Evolutionary conservation across 2,888 invertebrate species (phyloP), one percentile per base, ranked within the genome.

Genomic region (Coremacera marginata): DNA sequence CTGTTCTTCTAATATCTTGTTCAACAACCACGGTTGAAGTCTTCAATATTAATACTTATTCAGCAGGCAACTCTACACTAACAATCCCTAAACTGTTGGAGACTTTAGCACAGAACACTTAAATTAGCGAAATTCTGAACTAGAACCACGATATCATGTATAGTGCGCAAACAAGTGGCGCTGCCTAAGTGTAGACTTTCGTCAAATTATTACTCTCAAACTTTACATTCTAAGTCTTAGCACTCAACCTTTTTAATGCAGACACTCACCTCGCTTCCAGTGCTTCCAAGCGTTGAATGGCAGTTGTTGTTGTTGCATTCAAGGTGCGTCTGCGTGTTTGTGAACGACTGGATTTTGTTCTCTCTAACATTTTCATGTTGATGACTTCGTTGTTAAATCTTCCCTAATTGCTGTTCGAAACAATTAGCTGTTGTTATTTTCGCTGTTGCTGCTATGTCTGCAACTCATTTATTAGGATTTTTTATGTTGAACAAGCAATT

Each of bases 271-370:
- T 78, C 1, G 78, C 68, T 27, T 80, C 81, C 25, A 75, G 68
- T 19, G 63, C 11, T 37, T 79, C 80, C 63, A 80, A 51, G 49
- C 78, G 77, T 49, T 73, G 77, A 7, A 67, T 57, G 16, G 78
- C 52, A n/a, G n/a, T n/a, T 25, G 77, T 37, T 22, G 57, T 65
- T 44, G 75, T n/a, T 25, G 77, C 49, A 67, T 77, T 78, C 75
- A 51, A 65, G 68, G 63, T 25, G 51, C 81, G 74, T 73, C 80
- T 75, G 16, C 71, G 77, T 2, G 80, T 73, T 77, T 81, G 80
- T 16, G 78, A 79, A 70, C 80, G 82, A 80, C 77, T 80, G 55
- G 81, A 81, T 79, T 80, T 82, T 22, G 73, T 76, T 19, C 81
- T 79, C 74, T 81, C 79, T 55, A 82, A 74, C 82, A 82, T 82